These are phyloP conservation scores for Ahaetulla prasina DNA, from an alignment of 2,113 vertebrate species.

Conservation along the genomic window DNA sequence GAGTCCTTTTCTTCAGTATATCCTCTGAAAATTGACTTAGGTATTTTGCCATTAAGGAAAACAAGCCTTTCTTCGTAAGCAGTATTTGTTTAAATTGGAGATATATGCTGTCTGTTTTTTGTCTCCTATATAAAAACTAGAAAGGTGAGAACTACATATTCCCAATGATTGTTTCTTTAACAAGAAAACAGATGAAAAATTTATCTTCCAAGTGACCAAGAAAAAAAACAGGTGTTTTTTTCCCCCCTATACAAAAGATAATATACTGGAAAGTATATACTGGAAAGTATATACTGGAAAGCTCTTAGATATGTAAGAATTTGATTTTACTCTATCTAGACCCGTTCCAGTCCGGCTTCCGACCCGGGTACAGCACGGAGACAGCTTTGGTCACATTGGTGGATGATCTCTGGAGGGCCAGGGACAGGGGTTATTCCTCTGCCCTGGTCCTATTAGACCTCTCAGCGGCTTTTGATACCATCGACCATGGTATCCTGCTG, in stretches of 20 bases:
- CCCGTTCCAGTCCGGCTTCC: no score
- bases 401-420: no score
- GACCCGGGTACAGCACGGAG: no score
- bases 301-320: neutral
- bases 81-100: neutral
- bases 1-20: neutral
- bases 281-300: no score
- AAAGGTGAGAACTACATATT: neutral
- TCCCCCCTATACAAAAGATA: neutral
- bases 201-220: neutral
- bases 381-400: no score
- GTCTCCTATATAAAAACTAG: neutral
- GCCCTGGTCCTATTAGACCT: no score
- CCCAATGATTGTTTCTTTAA: neutral
- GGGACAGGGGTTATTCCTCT: no score
- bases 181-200: neutral
- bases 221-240: neutral
- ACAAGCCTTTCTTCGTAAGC: neutral
- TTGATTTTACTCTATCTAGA: no score
- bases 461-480: no score
- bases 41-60: neutral
- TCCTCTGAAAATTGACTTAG: neutral
- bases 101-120: neutral
- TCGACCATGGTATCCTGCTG: no score
- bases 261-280: neutral